phyloP scores from a whole-genome alignment of 1,140 invertebrate genomes.

The Ceratosolen fusciceps region DNA sequence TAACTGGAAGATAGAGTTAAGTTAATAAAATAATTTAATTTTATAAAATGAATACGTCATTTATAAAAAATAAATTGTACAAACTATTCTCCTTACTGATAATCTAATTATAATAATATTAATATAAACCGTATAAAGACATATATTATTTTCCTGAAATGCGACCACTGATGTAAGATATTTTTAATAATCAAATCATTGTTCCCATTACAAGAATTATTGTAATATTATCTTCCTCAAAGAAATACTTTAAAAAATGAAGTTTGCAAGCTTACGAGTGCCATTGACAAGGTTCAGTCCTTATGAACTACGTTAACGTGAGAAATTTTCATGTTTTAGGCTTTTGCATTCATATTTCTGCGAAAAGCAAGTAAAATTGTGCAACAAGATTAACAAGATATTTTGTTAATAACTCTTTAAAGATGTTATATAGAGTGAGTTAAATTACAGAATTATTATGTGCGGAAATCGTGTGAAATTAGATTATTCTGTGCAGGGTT shows the following conservation, averaged over 20 bases:
- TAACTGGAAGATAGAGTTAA: constrained; percentile 71
- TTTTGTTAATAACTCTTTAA: not conserved
- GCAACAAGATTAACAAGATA: not conserved
- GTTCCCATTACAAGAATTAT: not conserved
- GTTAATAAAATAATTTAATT: constrained; percentile 21
- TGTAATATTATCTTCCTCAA: not conserved
- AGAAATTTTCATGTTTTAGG: constrained; percentile 36
- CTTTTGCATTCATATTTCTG: not conserved
- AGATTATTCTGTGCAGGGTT: constrained; percentile 37
- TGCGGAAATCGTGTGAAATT: constrained; percentile 24
- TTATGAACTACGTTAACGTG: not conserved
- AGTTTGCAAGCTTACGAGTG: not conserved
- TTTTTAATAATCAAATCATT: not conserved
- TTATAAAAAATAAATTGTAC: not conserved
- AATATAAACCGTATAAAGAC: not conserved
- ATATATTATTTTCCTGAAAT: not conserved
- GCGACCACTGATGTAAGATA: not conserved
- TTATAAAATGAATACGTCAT: constrained; percentile 6
- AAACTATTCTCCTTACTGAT: too few relatives aligned
- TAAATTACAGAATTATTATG: constrained; percentile 14
- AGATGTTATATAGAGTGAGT: constrained; percentile 19
- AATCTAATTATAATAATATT: not conserved
- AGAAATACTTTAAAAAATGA: not conserved
- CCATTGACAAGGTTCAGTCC: not conserved
- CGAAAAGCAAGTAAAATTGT: constrained; percentile 8